Evolutionary conservation across 2,888 invertebrate species (phyloP), one percentile per base, ranked within the genome.

Genomic region (Incurvaria masculella): DNA sequence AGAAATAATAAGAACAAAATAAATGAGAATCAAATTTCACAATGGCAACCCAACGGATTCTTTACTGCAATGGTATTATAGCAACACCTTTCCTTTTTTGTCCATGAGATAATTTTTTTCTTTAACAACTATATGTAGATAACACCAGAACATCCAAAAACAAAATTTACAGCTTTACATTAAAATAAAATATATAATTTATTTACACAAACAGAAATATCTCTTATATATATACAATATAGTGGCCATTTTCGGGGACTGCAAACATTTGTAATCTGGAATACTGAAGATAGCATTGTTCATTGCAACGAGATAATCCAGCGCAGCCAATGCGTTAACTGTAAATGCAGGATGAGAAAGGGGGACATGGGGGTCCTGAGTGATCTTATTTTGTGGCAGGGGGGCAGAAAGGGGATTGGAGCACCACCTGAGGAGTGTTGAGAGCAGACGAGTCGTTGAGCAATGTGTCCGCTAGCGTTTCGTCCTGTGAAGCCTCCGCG

Each of bases 401-500:
- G 3, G 50, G 40, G 44, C 51, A 54, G 21, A 48, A 57, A 6
- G 76, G 78, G 27, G 72, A 72, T 21, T 59, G 57, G 14, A 65
- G 42, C 51, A 63, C 62, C 49, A 70, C 63, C 55, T 66, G 72
- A 2, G 79, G 79, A 14, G 79, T 79, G 57, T 79, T 73, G 44
- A 79, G 64, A 23, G 68, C 63, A 5, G 69, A 64, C 23, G 47
- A 41, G n/a, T 33, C 43, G 3, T 19, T 19, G 23, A 48, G 20
- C 59, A 61, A 55, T 59, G 58, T 27, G 64, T 64, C 17, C 58
- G 54, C n/a, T 42, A 44, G 21, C 21, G 70, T 66, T 46, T 65
- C 61, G 51, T 59, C 26, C 47, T 57, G 59, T 19, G 56, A 56
- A n/a, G 68, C 72, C 57, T 66, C 66, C 39, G 70, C 65, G 56